Conservation (phyloP, 2,888 invertebrate genomes). For the Hirtodrosophila histrioides region DNA sequence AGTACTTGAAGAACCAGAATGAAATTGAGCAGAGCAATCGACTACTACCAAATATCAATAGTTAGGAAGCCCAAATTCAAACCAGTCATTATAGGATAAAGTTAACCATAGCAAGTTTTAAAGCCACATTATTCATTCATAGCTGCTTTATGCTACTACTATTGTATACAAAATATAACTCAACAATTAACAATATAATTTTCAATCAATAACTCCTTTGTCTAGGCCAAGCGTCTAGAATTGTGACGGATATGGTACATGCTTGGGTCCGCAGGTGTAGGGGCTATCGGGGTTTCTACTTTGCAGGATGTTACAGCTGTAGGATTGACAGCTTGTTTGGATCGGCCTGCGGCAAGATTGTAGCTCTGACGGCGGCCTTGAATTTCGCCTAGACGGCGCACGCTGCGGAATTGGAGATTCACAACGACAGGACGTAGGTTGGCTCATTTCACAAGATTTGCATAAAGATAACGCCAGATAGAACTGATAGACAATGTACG, state of each 20-base stretch:
- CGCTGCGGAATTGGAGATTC: not conserved
- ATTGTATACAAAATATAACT: constrained; percentile 19
- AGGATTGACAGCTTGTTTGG: not conserved
- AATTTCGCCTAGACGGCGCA: not conserved
- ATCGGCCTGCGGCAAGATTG: not conserved
- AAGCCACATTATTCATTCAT: too few relatives aligned
- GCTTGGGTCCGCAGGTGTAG: constrained; percentile 17
- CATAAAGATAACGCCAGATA: constrained; percentile 31
- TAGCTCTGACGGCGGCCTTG: too few relatives aligned
- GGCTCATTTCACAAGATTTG: not conserved
- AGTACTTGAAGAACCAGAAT: not conserved
- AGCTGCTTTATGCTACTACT: not conserved
- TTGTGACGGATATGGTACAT: not conserved
- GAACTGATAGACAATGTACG: constrained; percentile 54
- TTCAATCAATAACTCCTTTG: too few relatives aligned
- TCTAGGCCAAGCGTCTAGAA: too few relatives aligned
- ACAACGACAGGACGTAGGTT: not conserved
- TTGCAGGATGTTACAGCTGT: constrained; percentile 22
- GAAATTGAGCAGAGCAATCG: too few relatives aligned
- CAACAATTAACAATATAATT: constrained; percentile 9
- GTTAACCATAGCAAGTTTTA: too few relatives aligned
- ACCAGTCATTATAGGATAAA: too few relatives aligned
- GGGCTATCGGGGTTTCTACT: constrained; percentile 1
- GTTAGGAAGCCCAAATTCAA: too few relatives aligned
- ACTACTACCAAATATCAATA: too few relatives aligned